A percentile compares a stretch with the other conserved stretches of the same genome.
Conservation (phyloP, 2,888 invertebrate species). For the Allygus modestus region DNA sequence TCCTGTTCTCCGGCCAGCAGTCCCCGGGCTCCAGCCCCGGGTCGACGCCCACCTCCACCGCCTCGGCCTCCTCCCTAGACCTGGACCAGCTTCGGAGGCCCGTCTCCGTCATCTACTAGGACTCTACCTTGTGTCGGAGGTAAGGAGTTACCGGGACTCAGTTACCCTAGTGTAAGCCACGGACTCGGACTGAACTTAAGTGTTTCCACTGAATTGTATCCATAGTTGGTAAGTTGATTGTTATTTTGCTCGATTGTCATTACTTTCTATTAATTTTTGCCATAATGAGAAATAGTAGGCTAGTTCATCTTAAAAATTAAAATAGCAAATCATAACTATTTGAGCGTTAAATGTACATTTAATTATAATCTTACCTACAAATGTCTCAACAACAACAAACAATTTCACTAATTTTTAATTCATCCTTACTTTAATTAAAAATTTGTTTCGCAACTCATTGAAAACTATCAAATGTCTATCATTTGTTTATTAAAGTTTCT, state of each 20-base stretch:
- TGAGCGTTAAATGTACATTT: no score
- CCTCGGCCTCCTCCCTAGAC: conserved; percentile 68
- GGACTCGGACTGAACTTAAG: not conserved
- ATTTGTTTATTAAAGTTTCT: no score
- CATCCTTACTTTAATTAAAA: no score
- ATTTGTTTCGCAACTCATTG: no score
- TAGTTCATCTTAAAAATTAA: no score
- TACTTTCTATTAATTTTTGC: no score
- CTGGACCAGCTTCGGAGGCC: conserved; percentile 80
- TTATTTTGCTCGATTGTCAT: not conserved
- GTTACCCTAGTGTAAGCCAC: conserved; percentile 36
- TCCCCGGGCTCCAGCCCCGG: conserved; percentile 75
- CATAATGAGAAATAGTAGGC: no score
- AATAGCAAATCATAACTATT: no score
- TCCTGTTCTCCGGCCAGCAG: conserved; percentile 72
- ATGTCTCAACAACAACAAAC: no score
- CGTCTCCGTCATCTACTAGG: conserved; percentile 84
- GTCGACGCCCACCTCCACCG: conserved; percentile 63
- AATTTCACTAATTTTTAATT: no score
- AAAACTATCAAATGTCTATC: no score
- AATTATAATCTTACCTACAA: no score
- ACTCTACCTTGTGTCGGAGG: conserved; percentile 2
- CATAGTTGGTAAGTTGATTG: conserved; percentile 14
- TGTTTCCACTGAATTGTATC: not conserved
- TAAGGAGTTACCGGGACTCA: conserved; percentile 43